phyloP scores from a whole-genome alignment of 2,888 invertebrate genomes.

The Gasteruption jaculator region DNA sequence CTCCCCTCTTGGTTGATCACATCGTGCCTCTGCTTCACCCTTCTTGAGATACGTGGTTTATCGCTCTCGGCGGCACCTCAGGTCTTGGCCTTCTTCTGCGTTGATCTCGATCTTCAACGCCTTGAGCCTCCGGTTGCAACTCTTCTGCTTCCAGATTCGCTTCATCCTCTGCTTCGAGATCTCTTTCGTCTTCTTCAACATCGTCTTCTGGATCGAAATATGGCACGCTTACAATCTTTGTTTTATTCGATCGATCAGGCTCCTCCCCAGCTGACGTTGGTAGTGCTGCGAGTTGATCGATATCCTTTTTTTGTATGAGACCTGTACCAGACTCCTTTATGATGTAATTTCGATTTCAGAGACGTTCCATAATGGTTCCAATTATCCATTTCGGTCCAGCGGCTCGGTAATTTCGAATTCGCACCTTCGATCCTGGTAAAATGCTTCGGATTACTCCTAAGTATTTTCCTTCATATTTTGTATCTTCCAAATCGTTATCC shows the following conservation, averaged over 20 bases:
- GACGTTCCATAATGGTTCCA: conserved; percentile 8
- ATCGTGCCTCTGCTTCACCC: too few species aligned
- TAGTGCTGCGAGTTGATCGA: conserved; percentile 5
- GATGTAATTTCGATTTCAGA: conserved; percentile 9
- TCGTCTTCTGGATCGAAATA: conserved; percentile 5
- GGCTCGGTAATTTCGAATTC: conserved; percentile 10
- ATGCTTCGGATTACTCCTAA: too few species aligned
- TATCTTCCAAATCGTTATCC: too few species aligned
- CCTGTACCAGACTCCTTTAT: conserved; percentile 5
- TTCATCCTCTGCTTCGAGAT: conserved; percentile 1
- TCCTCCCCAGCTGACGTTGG: conserved; percentile 1
- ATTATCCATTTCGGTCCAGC: conserved; percentile 15
- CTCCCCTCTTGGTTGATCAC: conserved; percentile 3
- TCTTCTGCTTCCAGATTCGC: neutral
- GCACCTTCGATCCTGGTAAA: conserved; percentile 15
- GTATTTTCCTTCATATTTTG: too few species aligned
- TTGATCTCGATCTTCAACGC: too few species aligned
- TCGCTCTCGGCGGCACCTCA: conserved; percentile 4
- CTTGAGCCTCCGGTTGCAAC: neutral
- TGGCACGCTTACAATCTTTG: neutral
- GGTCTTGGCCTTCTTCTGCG: conserved; percentile 5
- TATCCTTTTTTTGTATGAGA: conserved; percentile 9
- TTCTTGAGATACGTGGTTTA: conserved; percentile 4
- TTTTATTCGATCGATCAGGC: neutral
- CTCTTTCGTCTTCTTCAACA: neutral